Base-by-base conservation (phyloP, 1,140 invertebrate species). In the Atta colombica region DNA sequence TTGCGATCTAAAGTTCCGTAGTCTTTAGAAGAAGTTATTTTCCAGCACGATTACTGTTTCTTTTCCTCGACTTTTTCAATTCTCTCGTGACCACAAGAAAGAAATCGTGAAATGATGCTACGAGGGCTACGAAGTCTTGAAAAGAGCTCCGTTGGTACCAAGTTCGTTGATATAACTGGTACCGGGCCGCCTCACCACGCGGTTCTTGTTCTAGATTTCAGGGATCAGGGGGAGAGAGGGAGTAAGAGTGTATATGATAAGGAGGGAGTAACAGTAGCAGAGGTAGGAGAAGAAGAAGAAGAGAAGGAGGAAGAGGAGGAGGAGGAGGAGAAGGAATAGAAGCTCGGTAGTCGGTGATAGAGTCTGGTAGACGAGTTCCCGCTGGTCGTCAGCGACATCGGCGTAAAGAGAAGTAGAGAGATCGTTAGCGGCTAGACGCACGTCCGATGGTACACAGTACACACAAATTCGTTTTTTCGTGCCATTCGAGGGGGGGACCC, bases 141-240 rank as follows among this genome's bases (percentile, higher is more conserved):
- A 60, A 60, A 85, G 85, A 91, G 71, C 60, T 85, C 87, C 90
- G 90, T 53, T 90, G 86, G 88, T 88, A 86, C 87, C 86, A 87
- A 91, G 85, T 82, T 82, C 66, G 81, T 88, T 88, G 91, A 77
- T 92, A 84, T 80, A 85, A 92, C 88, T 92, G 92, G 75, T 90
- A 91, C 88, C 87, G 88, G 87, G 63, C 87, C 25, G 86, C 86
- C 75, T 88, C 68, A 80, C 86, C 86, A 87, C 87, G 88, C 74
- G 87, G 90, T 91, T 91, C 87, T 91, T 91, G 89, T 91, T 90
- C 90, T 81, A 89, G 87, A 91, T 91, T 89, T 91, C 85, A 91
- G 77, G 86, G 77, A 86, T 80, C 85, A 72, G 77, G 90, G 88
- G 71, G 88, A 87, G 90, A 86, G 90, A 87, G 90, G 88, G 51